Base-by-base conservation (phyloP, 2,888 invertebrate genomes). In the Philereme transversata region DNA sequence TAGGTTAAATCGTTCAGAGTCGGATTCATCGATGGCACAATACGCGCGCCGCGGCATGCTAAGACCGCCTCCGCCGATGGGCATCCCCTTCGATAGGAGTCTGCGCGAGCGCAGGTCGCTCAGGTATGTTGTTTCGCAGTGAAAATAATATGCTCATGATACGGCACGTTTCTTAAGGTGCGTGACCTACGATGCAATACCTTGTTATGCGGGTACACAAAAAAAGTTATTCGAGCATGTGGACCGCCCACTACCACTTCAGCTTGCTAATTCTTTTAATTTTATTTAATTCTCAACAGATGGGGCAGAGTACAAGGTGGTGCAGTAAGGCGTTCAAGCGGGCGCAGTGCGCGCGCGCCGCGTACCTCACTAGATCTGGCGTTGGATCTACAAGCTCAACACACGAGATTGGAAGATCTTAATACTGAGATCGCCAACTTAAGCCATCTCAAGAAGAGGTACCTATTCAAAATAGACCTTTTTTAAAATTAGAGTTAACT, bases 21-120 rank as follows among this genome's bases (percentile, higher is more conserved):
- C 98, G 64, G 99, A 99, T 86, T 98, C 98, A 75, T 97, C 98
- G 46, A 98, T 99, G 97, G 97, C 97, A 46, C 94, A 97, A 74
- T 97, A 97, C 83, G 81, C 94, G 94, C 79, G 94, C 75, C 69
- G 93, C 76, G 74, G 79, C 52, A 76, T 84, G 36, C 70, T 81
- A 9, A 84, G 81, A 3, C 86, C 88, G 5, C 88, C 90, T 0
- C 84, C 86, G 1, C 71, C 84, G 11, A 66, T 82, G 43, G 92
- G 93, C 68, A 96, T 96, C 59, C 97, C 98, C 49, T 99, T 99
- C 92, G 97, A 98, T 86, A 94, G 99, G 56, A 97, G 97, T 75
- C 96, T 98, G 22, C 94, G 97, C 22, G 98, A 98, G 83, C 94
- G 99, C 72, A 94, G 98, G 62, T 98, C 98, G n/a, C 91, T 99